phyloP scores from a whole-genome alignment of 2,113 vertebrate species.

The Rostratula benghalensis region DNA sequence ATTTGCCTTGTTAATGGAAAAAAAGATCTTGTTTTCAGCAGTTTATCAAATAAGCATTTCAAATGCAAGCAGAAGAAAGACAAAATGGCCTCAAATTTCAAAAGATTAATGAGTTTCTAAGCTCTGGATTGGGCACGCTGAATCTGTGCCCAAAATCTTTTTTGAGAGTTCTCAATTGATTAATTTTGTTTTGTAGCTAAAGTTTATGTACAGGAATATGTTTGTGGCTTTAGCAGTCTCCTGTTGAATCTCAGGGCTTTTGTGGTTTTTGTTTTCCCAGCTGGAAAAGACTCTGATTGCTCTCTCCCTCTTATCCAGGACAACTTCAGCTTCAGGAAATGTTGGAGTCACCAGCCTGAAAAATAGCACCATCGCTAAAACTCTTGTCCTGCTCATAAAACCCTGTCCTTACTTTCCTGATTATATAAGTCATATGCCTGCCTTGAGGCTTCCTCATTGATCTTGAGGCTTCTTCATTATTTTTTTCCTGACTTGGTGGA shows the following conservation, averaged over 20 bases:
- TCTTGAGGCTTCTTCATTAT: not conserved
- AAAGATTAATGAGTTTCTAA: not conserved
- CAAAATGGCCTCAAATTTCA: not conserved
- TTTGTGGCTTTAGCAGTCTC: not conserved
- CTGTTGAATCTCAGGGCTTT: not conserved
- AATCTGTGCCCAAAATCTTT: not conserved
- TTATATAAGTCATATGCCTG: not conserved
- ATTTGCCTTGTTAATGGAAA: conserved; percentile 1
- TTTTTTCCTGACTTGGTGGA: not conserved
- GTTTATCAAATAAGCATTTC: not conserved
- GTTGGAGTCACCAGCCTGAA: not conserved
- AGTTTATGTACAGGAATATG: not conserved
- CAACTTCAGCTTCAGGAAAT: not conserved
- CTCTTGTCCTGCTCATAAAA: not conserved
- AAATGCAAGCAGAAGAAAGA: not conserved
- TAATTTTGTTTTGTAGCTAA: not conserved
- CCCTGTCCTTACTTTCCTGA: not conserved
- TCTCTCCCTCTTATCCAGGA: not conserved
- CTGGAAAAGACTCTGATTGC: not conserved
- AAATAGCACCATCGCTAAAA: not conserved
- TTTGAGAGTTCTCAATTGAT: not conserved
- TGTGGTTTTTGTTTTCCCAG: not conserved
- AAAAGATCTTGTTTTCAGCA: not conserved
- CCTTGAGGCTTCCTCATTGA: not conserved
- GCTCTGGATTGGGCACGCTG: not conserved